Evolutionary conservation across 2,888 invertebrate species (phyloP), one percentile per base, ranked within the genome.

Genomic region (Agrotis exclamationis): DNA sequence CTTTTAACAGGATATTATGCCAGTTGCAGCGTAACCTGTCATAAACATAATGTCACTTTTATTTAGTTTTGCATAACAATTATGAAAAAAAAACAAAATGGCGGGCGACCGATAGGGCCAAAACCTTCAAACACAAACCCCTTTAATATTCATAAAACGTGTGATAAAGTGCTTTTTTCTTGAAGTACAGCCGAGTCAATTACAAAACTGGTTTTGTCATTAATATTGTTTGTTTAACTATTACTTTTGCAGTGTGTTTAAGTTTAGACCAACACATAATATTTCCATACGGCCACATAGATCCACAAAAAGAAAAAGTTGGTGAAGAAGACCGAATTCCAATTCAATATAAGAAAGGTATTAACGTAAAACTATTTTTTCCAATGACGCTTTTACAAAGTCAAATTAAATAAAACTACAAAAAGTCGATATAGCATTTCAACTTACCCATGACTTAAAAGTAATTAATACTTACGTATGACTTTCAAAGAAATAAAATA

Each of bases 141-240:
- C 2, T 53, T 76, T 51, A 70, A 44, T 58, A 72, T 72, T 72
- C 71, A 75, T 18, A 16, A 24, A 24, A 67, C 39, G 68, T 75
- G 13, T 39, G 39, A 16, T 28, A 4, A 67, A 76, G 24, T 67
- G 39, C n/a, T 22, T 24, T 75, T 53, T n/a, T 39, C 28, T 47
- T 47, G 9, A 66, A 20, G 14, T 47, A 44, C 20, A 2, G 70
- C 70, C 45, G 28, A 62, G 14, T 47, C 33, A 24, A 28, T n/a
- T 44, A 28, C 22, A 44, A n/a, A 56, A 56, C 68, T 22, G 48
- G 68, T 72, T 76, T 56, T 22, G 13, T 22, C 22, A 68, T 76
- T 48, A 44, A 75, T 48, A 22, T 33, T 68, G 33, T 76, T 71
- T 71, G 75, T 48, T 39, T 65, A 51, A 67, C 22, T 67, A 44